Evolutionary conservation across 2,797 vertebrate genomes (phyloP), one percentile per base, ranked within the genome.

Genomic region (Huso huso): DNA sequence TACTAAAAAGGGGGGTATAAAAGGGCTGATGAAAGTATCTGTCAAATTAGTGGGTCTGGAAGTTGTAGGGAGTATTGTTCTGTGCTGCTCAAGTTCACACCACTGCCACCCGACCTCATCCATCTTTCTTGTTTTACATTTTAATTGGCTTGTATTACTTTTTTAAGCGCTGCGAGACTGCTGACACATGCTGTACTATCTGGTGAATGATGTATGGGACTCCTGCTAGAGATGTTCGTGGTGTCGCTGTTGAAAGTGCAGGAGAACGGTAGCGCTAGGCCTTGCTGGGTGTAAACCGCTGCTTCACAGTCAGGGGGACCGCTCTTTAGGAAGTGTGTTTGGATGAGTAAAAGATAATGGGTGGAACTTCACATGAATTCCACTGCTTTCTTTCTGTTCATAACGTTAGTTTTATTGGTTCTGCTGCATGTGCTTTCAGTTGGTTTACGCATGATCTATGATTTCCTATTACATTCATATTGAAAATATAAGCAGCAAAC

Each of bases 121-220:
- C 82, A 71, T 90, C 86, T 90, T 89, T 89, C 89, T 89, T 87
- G 82, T 85, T 89, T 90, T 90, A 89, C 86, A 86, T 89, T 91
- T 91, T 90, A 90, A 91, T 90, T 91, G 88, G 90, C 88, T 90
- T 85, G 80, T 83, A 87, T 84, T 37, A 37, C 4, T 37, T 37
- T 18, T 87, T 88, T 88, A 89, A 89, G 90, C 86, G 87, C 85
- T 84, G 81, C 69, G 73, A 86, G 88, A 86, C 81, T 89, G 85
- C 89, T 90, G 87, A 89, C 85, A 87, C 83, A 84, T 86, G 85
- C 83, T 86, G 86, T 86, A 89, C 87, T 90, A 86, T 78, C 78
- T 73, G 86, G 85, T 90, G 85, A 88, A 88, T 89, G 87, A 88
- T 90, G 89, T 86, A 88, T 90, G 75, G 82, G 72, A 75, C 80